Conservation (phyloP, 2,113 vertebrate species). For the Pterocles burchelli region DNA sequence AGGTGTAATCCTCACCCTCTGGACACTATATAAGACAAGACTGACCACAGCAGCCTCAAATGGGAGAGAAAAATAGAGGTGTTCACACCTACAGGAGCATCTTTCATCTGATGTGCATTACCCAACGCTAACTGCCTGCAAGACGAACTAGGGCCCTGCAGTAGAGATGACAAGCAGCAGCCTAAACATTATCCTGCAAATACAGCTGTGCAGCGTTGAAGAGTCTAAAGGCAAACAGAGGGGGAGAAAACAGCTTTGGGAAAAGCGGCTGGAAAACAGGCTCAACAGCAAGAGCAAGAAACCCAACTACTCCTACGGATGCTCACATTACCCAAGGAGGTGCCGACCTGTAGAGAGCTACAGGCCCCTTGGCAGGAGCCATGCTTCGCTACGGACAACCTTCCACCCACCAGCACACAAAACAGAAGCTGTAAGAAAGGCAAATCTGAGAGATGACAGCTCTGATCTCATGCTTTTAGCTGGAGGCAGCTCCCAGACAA, state of each 20-base stretch:
- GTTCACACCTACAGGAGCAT: slow-evolving; percentile 20
- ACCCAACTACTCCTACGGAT: slow-evolving; percentile 14
- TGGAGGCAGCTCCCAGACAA: neutral
- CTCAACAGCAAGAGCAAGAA: slow-evolving; percentile 39
- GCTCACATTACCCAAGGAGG: neutral
- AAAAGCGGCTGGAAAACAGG: slow-evolving; percentile 47
- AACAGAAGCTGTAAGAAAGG: slow-evolving; percentile 62
- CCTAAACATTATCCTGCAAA: slow-evolving; percentile 43
- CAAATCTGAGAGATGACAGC: slow-evolving; percentile 55
- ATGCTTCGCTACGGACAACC: neutral
- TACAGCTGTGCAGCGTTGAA: slow-evolving; percentile 37
- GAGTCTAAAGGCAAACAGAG: slow-evolving; percentile 47
- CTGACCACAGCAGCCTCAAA: neutral
- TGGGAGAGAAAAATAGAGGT: neutral
- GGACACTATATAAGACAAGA: neutral
- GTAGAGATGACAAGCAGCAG: slow-evolving; percentile 51
- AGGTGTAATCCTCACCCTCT: neutral
- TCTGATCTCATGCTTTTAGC: slow-evolving; percentile 30
- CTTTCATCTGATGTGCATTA: neutral
- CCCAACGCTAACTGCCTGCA: slow-evolving; percentile 9
- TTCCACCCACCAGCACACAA: slow-evolving; percentile 12
- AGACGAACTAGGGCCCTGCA: neutral
- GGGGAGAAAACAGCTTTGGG: slow-evolving; percentile 17
- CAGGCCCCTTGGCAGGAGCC: slow-evolving; percentile 10
- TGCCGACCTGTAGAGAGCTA: neutral